A percentile compares a stretch with the other conserved stretches of the same genome.
Evolutionary conservation across 2,888 invertebrate species (phyloP).

Genomic region (Eucriotettix oculatus): DNA sequence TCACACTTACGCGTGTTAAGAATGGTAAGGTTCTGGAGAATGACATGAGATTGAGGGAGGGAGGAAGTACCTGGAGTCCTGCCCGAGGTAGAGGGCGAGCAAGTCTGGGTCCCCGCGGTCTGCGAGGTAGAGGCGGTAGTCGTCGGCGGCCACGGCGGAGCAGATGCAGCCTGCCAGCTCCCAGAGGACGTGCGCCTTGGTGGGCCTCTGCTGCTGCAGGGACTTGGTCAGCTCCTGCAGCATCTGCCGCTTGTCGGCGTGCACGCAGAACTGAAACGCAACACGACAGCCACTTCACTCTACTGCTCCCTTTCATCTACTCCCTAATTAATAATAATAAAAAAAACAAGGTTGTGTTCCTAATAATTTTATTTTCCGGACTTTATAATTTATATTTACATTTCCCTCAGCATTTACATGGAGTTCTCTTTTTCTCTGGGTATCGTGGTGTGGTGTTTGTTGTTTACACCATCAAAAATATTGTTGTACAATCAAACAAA

Average conservation of each 20-base stretch:
- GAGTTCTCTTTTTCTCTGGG: no score
- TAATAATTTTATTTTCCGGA: no score
- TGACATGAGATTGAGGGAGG: background rate
- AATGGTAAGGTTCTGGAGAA: background rate
- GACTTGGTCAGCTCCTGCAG: slow-evolving; percentile 42
- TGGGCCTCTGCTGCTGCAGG: slow-evolving; percentile 38
- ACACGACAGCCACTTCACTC: no score
- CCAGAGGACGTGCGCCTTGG: slow-evolving; percentile 44
- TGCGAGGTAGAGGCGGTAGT: slow-evolving; percentile 40
- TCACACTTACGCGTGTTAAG: no score
- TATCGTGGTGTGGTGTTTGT: no score
- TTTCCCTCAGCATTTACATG: no score
- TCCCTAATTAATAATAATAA: no score
- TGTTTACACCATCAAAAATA: no score
- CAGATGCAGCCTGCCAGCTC: slow-evolving; percentile 49
- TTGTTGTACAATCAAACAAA: no score
- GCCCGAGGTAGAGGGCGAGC: slow-evolving; percentile 24
- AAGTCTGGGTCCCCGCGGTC: slow-evolving; percentile 27
- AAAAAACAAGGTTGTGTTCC: no score
- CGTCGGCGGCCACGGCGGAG: slow-evolving; percentile 47
- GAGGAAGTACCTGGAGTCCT: slow-evolving; percentile 15
- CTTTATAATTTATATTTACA: no score
- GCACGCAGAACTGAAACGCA: slow-evolving; percentile 34
- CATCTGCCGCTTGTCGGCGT: slow-evolving; percentile 46
- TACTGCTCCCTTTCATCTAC: no score